Base-by-base conservation (phyloP, 1,140 invertebrate genomes). In the Latrodectus geometricus region DNA sequence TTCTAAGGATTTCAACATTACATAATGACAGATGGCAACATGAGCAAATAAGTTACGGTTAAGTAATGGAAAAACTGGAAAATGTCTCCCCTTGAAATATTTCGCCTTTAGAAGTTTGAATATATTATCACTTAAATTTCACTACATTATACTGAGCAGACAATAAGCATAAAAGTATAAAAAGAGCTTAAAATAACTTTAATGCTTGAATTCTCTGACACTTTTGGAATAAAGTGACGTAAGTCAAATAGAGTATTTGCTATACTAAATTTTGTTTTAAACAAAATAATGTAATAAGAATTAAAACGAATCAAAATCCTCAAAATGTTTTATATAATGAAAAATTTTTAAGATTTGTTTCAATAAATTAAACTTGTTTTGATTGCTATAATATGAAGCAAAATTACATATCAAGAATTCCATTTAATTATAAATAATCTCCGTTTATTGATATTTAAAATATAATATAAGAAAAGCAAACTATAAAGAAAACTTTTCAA, bases 161-260 rank as follows among this genome's bases (percentile, higher is more conserved):
- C 82, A 84, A 84, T 84, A 72, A 84, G 73, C 73, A 84, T 84
- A 84, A 84, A 84, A 84, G 82, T 84, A 35, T 84, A 84, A 84
- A 84, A 84, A 84, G 74, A 50, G 49, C 49, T 49, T 84, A 76
- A 84, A 84, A 76, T 84, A 75, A 76, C 82, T 84, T 68, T 68
- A 70, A 61, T 20, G 52, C 12, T 76, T 66, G 12, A 17, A 76
- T n/a, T 54, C 11, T 35, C 8, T 35, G 4, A 11, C 9, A 0
- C 11, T 49, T 84, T 35, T 5, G 56, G n/a, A 20, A 56, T 52
- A 23, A 66, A 84, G 72, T 84, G 82, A n/a, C 21, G 20, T 21
- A 56, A 56, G 74, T 35, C 68, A 15, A 35, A 35, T 35, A 35
- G 35, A 35, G 35, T 5, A 35, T 35, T 35, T 35, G 35, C 35